phyloP scores from a whole-genome alignment of 2,113 vertebrate species.

The Channa maculata region DNA sequence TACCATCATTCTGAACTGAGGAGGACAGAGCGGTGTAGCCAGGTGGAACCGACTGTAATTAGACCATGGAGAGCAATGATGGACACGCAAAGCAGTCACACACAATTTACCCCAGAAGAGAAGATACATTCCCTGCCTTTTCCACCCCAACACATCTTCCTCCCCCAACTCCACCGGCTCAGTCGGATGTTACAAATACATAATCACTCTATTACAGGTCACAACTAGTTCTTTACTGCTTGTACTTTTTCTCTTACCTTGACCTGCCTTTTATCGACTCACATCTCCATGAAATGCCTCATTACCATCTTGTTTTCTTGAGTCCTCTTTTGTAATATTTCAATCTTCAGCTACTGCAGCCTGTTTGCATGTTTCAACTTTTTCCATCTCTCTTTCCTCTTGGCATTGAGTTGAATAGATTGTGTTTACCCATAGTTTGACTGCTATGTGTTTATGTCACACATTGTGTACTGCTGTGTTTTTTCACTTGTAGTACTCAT shows the following conservation, averaged over 20 bases:
- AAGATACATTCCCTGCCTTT: slow-evolving; percentile 46
- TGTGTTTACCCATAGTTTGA: slow-evolving; percentile 15
- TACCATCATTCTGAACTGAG: slow-evolving; percentile 25
- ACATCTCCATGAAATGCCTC: slow-evolving; percentile 24
- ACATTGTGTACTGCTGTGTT: neutral
- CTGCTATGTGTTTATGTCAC: slow-evolving; percentile 25
- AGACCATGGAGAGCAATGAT: slow-evolving; percentile 72
- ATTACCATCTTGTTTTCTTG: slow-evolving; percentile 36
- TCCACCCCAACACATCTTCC: slow-evolving; percentile 27
- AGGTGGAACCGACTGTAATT: slow-evolving; percentile 77
- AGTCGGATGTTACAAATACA: slow-evolving; percentile 34
- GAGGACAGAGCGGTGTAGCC: slow-evolving; percentile 50
- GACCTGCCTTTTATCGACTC: slow-evolving; percentile 29
- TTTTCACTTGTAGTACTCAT: slow-evolving; percentile 26
- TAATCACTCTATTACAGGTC: slow-evolving; percentile 53
- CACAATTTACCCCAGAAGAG: slow-evolving; percentile 65
- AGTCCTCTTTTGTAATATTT: slow-evolving; percentile 30
- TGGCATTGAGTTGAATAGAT: slow-evolving; percentile 19
- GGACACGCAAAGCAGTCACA: slow-evolving; percentile 72
- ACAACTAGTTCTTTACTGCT: slow-evolving; percentile 48
- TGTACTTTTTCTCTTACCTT: slow-evolving; percentile 35
- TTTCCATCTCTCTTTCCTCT: slow-evolving; percentile 15
- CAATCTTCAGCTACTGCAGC: slow-evolving; percentile 5
- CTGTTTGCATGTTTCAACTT: slow-evolving; percentile 12
- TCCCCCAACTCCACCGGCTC: slow-evolving; percentile 24